These are phyloP conservation scores for Otus scops DNA, from an alignment of 2,797 vertebrate genomes.

Conservation along the genomic window DNA sequence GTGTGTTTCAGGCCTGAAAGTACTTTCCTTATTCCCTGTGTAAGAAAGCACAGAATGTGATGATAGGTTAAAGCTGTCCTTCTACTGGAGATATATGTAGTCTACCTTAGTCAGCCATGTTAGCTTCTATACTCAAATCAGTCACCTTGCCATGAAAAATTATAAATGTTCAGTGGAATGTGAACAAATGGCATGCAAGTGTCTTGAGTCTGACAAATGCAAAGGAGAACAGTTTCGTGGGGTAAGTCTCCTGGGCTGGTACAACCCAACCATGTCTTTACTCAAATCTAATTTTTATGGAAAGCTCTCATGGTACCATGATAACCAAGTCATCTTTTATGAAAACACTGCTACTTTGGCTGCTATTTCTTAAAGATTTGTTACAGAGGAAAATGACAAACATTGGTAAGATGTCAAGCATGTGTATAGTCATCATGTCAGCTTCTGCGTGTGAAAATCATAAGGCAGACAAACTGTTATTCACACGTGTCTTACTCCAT, in stretches of 20 bases:
- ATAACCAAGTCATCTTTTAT: not conserved
- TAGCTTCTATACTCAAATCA: not conserved
- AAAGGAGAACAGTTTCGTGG: not conserved
- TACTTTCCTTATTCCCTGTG: not conserved
- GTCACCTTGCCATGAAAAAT: not conserved
- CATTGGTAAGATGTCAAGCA: not conserved
- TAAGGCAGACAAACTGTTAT: not conserved
- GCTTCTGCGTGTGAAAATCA: not conserved
- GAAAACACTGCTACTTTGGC: not conserved
- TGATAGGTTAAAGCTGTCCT: not conserved
- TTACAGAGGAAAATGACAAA: slow-evolving; percentile 29
- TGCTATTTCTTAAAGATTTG: not conserved
- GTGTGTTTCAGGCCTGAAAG: not conserved
- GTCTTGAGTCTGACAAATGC: not conserved
- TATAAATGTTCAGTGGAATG: not conserved
- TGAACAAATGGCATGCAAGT: not conserved
- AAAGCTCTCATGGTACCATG: not conserved
- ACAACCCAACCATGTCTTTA: not conserved
- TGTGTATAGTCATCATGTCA: not conserved
- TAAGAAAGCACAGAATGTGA: not conserved
- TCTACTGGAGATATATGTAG: not conserved
- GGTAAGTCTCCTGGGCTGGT: not conserved
- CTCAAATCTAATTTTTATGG: not conserved
- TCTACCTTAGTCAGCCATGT: not conserved
- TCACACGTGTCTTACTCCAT: not conserved